These are phyloP conservation scores for Myrmophylax atrothorax DNA, from an alignment of 2,113 vertebrate species.

Conservation along the genomic window DNA sequence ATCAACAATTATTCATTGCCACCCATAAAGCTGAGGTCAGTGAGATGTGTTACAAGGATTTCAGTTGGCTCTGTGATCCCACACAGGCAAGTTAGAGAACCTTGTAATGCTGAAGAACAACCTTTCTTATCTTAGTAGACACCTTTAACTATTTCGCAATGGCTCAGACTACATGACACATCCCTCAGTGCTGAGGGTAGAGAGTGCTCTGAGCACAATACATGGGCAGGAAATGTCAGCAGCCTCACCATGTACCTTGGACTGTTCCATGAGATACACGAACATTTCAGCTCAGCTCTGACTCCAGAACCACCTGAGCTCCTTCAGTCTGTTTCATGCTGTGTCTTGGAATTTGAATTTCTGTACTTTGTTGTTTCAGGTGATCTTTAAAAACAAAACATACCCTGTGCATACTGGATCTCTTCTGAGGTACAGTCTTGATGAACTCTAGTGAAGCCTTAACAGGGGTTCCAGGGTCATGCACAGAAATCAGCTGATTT, in stretches of 20 bases:
- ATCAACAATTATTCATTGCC: neutral
- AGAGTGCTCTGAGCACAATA: neutral
- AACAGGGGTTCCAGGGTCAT: neutral
- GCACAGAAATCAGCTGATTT: neutral
- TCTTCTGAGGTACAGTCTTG: neutral
- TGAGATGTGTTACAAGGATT: neutral
- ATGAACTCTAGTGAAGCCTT: neutral
- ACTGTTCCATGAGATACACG: rapidly evolving
- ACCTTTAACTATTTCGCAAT: neutral
- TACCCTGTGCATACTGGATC: rapidly evolving
- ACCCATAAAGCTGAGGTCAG: neutral
- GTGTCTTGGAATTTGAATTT: neutral
- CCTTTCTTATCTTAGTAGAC: neutral
- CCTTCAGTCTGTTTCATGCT: neutral
- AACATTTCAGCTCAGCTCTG: neutral
- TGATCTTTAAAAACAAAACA: neutral
- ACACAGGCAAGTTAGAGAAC: neutral
- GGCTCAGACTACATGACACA: neutral
- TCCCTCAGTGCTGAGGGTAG: neutral
- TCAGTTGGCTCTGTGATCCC: neutral
- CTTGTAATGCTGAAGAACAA: neutral
- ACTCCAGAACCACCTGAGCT: neutral
- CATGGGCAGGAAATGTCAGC: neutral
- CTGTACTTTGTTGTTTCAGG: neutral
- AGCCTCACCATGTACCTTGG: neutral